Conservation (phyloP, 2,888 invertebrate species). For the Keiferia lycopersicella region DNA sequence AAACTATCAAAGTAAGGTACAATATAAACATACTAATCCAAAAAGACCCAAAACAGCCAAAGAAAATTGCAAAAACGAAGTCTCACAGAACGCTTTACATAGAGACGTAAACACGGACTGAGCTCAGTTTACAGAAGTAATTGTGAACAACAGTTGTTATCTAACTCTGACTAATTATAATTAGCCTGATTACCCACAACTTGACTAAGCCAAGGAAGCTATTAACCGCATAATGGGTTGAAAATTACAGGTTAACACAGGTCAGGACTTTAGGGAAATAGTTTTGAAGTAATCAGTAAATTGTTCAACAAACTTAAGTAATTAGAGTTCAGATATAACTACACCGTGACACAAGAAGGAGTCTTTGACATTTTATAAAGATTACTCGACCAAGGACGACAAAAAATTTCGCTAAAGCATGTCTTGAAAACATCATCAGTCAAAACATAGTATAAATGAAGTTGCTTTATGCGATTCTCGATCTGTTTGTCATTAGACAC, state of each 20-base stretch:
- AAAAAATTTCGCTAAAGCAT: no score
- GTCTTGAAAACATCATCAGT: no score
- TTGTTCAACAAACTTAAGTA: neutral
- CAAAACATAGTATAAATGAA: no score
- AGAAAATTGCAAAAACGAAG: neutral
- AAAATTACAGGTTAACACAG: conserved; percentile 14
- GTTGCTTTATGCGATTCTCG: no score
- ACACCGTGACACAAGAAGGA: neutral
- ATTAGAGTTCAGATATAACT: neutral
- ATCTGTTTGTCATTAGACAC: no score
- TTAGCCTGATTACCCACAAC: conserved; percentile 47
- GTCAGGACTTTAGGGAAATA: conserved; percentile 7
- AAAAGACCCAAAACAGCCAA: neutral
- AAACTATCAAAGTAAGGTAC: neutral
- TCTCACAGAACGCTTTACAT: conserved; percentile 30
- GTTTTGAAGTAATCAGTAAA: neutral
- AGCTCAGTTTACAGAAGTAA: neutral
- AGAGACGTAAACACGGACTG: conserved; percentile 17
- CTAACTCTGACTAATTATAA: conserved; percentile 50
- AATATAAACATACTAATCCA: neutral
- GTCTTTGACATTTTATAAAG: neutral
- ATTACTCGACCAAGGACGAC: neutral
- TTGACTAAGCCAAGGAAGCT: conserved; percentile 33
- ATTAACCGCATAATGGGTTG: conserved; percentile 33
- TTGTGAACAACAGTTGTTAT: conserved; percentile 36